These are phyloP conservation scores for Carollia perspicillata DNA, from an alignment of 2,113 vertebrate species.

Conservation along the genomic window DNA sequence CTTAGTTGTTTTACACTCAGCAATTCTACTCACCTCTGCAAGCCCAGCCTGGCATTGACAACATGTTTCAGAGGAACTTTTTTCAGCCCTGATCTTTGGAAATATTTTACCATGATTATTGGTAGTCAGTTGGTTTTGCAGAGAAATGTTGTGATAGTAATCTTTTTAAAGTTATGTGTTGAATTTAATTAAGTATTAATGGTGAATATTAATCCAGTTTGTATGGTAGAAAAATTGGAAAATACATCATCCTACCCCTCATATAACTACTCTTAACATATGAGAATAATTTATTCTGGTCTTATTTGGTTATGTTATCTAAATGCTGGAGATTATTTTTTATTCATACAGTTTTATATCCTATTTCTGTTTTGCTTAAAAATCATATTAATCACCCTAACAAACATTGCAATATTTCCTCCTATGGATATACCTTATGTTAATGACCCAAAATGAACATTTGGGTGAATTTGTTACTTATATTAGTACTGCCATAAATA, in stretches of 20 bases:
- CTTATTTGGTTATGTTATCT: not conserved
- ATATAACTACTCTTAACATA: not conserved
- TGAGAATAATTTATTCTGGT: not conserved
- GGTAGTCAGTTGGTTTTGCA: not conserved
- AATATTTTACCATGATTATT: not conserved
- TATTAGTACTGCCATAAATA: not conserved
- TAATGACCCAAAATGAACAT: not conserved
- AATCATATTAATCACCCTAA: not conserved
- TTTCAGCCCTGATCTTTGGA: not conserved
- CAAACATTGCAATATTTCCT: not conserved
- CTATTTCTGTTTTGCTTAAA: not conserved
- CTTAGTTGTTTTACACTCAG: not conserved
- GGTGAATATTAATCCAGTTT: not conserved
- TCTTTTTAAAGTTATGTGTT: not conserved
- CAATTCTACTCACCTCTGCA: not conserved
- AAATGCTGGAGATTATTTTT: not conserved
- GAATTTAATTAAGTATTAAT: not conserved
- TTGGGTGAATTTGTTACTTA: not conserved
- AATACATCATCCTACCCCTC: not conserved
- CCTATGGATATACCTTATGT: not conserved
- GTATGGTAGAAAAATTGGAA: not conserved
- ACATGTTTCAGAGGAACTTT: not conserved
- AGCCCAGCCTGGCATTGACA: accelerated
- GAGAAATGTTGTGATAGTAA: not conserved
- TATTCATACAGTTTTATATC: not conserved